Evolutionary conservation across 2,888 invertebrate species (phyloP).

Genomic region (Myopa tessellatipennis): DNA sequence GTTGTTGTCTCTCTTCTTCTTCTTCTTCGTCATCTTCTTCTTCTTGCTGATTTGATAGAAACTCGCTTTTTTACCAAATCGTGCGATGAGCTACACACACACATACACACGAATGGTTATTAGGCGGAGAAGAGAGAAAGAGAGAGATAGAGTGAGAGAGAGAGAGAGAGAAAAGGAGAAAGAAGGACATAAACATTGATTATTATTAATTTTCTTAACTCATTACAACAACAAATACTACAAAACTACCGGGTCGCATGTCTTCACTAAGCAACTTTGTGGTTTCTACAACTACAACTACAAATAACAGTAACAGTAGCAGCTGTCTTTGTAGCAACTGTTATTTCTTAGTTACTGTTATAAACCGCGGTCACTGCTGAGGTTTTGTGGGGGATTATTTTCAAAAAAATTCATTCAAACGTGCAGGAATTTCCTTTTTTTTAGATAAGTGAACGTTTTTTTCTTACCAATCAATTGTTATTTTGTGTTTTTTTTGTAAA

Average conservation of each 20-base stretch:
- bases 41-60: conserved; percentile 13
- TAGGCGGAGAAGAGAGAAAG: neutral
- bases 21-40: too few relatives aligned
- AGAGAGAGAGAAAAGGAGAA: neutral
- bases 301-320: neutral
- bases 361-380: too few relatives aligned
- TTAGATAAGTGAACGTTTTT: neutral
- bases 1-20: conserved; percentile 46
- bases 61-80: conserved; percentile 58
- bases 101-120: neutral
- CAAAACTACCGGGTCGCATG: too few relatives aligned
- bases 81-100: conserved; percentile 57
- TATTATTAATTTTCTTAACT: too few relatives aligned
- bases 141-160: neutral
- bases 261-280: too few relatives aligned
- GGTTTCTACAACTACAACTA: neutral
- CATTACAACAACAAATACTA: too few relatives aligned
- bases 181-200: too few relatives aligned
- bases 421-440: neutral
- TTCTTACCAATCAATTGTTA: conserved; percentile 38
- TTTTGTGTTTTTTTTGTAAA: neutral
- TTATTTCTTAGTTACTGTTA: neutral
- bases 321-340: neutral
- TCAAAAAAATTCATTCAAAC: neutral
- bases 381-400: neutral